These are phyloP conservation scores for Zosterops japonicus DNA, from an alignment of 2,113 vertebrate genomes.

Conservation along the genomic window DNA sequence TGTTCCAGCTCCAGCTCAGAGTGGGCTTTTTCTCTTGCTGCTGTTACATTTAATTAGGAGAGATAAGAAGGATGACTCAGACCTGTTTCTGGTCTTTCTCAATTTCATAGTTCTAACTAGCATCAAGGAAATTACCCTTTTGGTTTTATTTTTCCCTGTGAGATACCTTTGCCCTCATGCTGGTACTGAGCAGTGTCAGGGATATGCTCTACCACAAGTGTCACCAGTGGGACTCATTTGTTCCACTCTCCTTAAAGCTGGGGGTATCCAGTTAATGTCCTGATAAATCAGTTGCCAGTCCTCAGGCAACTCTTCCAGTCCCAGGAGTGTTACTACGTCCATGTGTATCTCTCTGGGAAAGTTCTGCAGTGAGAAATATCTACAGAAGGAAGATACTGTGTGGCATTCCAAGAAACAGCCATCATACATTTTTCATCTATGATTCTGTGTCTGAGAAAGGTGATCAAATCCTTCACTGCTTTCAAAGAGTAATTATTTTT, in stretches of 20 bases:
- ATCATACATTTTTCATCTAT: rapidly evolving
- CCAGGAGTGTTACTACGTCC: not conserved
- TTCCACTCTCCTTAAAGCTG: not conserved
- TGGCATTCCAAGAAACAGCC: not conserved
- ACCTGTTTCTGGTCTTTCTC: not conserved
- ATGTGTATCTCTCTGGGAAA: not conserved
- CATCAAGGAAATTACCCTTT: not conserved
- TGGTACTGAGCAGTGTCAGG: not conserved
- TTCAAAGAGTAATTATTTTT: not conserved
- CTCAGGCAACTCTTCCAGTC: not conserved
- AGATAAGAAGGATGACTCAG: not conserved
- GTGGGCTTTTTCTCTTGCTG: not conserved
- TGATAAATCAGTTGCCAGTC: not conserved
- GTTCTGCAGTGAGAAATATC: not conserved
- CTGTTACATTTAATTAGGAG: not conserved
- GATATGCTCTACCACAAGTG: not conserved
- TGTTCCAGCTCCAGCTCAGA: not conserved
- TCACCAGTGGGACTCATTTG: not conserved
- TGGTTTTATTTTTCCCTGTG: not conserved
- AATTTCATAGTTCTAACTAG: not conserved
- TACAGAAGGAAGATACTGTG: not conserved
- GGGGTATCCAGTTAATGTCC: not conserved
- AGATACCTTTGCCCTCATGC: rapidly evolving
- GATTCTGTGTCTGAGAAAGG: not conserved
- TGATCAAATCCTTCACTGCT: not conserved